Evolutionary conservation across 1,140 invertebrate genomes (phyloP).

Genomic region (Drosophila melanica): DNA sequence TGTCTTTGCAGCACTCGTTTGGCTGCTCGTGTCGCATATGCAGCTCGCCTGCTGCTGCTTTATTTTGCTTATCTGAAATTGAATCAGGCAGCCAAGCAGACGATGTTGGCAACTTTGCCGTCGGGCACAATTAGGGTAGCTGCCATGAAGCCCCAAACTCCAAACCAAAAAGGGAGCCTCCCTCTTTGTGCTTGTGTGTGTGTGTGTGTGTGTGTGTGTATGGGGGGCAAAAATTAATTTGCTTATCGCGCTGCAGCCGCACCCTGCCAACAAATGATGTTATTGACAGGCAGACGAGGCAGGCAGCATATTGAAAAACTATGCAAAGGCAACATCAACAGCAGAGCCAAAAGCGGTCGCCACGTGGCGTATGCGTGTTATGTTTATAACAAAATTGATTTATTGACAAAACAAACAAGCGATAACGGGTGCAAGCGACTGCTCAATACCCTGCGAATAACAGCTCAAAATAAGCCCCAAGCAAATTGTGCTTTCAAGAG

Average conservation of each 20-base stretch:
- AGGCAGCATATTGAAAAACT: constrained; percentile 60
- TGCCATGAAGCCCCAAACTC: constrained; percentile 26
- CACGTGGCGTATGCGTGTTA: constrained; percentile 78
- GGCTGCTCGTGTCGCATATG: constrained; percentile 64
- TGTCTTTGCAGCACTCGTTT: constrained; percentile 59
- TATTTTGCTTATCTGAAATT: constrained; percentile 83
- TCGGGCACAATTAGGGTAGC: constrained; percentile 75
- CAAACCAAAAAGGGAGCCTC: neutral
- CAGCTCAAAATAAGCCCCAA: neutral
- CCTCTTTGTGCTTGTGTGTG: neutral
- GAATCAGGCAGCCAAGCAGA: constrained; percentile 78
- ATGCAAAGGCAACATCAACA: constrained; percentile 46
- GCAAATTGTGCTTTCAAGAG: no score
- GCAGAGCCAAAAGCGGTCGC: constrained; percentile 38
- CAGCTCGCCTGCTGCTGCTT: constrained; percentile 56
- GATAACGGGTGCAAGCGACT: constrained; percentile 12
- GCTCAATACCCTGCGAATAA: constrained; percentile 22
- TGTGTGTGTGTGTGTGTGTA: neutral
- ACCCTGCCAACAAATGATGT: constrained; percentile 71
- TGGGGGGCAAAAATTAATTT: constrained; percentile 73
- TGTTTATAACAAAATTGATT: constrained; percentile 81
- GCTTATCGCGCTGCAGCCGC: constrained; percentile 75
- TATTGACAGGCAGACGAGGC: constrained; percentile 65
- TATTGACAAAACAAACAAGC: constrained; percentile 74
- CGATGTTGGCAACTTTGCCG: constrained; percentile 63